Conservation (phyloP, 1,140 invertebrate genomes). For the Solenopsis fugax region DNA sequence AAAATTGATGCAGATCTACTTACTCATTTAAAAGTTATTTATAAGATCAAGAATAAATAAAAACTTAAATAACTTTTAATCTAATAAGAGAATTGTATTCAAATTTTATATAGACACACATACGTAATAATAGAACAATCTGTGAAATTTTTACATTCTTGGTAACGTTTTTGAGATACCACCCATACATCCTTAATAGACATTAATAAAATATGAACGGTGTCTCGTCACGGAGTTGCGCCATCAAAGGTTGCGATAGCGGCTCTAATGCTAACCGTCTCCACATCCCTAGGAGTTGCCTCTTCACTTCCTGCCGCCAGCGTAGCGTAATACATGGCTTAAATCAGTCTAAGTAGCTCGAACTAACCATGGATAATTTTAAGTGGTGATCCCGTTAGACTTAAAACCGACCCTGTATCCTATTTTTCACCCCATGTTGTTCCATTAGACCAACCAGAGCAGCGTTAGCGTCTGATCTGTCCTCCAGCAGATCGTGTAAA, state of each 20-base stretch:
- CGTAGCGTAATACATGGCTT: conserved; percentile 67
- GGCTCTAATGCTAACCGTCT: conserved; percentile 51
- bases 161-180: no score
- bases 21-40: no score
- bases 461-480: neutral
- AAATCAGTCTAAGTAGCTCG: conserved; percentile 59
- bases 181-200: no score
- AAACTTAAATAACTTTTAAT: no score
- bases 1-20: no score
- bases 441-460: neutral
- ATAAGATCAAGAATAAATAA: no score
- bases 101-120: no score
- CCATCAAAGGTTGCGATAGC: conserved; percentile 63
- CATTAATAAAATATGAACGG: conserved; percentile 53
- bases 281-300: conserved; percentile 44
- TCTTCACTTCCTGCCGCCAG: conserved; percentile 70
- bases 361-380: conserved; percentile 76
- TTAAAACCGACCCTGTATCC: conserved; percentile 69
- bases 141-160: no score
- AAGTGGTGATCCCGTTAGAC: conserved; percentile 69
- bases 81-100: no score
- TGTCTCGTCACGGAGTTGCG: conserved; percentile 18
- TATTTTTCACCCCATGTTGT: conserved; percentile 44
- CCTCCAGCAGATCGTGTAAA: neutral
- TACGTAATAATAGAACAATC: no score